Evolutionary conservation across 1,140 invertebrate species (phyloP).

Genomic region (Brachionus asplanchnoidis): DNA sequence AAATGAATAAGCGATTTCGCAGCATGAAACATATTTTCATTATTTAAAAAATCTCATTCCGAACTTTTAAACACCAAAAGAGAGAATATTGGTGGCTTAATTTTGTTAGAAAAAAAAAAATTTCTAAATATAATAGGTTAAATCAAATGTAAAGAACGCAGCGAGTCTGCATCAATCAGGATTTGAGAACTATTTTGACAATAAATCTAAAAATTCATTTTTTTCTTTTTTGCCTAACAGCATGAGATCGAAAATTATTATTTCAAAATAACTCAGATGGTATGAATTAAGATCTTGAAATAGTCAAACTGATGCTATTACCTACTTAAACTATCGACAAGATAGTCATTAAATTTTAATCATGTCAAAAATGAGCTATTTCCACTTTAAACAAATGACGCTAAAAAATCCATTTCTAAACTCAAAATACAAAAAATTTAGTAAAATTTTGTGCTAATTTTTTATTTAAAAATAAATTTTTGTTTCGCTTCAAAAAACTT

Average conservation of each 20-base stretch:
- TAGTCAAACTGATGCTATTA: slow-evolving; percentile 19
- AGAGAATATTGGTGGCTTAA: not conserved
- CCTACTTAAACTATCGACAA: not conserved
- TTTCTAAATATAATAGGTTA: slow-evolving; percentile 16
- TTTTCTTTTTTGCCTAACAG: not conserved
- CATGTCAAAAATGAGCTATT: not conserved
- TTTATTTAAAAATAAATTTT: not conserved
- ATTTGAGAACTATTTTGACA: not conserved
- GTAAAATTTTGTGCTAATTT: not conserved
- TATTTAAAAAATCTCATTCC: slow-evolving; percentile 22
- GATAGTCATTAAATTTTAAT: slow-evolving; percentile 19
- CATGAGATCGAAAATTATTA: slow-evolving; percentile 9
- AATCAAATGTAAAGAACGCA: slow-evolving; percentile 22
- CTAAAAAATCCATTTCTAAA: not conserved
- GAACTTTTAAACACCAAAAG: slow-evolving; percentile 26
- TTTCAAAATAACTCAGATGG: slow-evolving; percentile 17
- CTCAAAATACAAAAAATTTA: not conserved
- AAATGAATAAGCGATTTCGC: slow-evolving; percentile 20
- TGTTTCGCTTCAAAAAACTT: not conserved
- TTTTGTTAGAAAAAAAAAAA: not conserved
- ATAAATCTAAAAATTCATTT: not conserved
- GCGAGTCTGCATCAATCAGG: slow-evolving; percentile 6
- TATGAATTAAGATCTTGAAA: slow-evolving; percentile 1
- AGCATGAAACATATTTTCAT: slow-evolving; percentile 1
- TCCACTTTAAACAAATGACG: not conserved